Evolutionary conservation across 2,797 vertebrate genomes (phyloP).

Genomic region (Rhinichthys osculus): DNA sequence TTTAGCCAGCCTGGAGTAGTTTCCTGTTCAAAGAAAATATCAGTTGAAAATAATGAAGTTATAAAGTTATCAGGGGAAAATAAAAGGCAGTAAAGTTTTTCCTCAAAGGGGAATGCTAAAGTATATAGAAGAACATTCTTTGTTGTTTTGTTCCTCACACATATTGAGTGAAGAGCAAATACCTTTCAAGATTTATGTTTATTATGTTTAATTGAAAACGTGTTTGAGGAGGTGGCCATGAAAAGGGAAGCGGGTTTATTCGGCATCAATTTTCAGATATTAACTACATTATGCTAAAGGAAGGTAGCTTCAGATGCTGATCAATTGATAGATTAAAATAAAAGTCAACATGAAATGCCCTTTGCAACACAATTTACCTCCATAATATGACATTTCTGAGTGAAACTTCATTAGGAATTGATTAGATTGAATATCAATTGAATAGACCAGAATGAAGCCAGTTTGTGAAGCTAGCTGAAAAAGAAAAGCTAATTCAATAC

Average conservation of each 20-base stretch:
- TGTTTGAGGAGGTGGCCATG: too few relatives aligned
- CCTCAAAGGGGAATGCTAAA: neutral
- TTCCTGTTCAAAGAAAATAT: neutral
- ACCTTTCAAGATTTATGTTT: neutral
- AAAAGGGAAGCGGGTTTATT: neutral
- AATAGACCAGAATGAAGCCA: neutral
- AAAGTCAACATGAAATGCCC: neutral
- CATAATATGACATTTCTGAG: neutral
- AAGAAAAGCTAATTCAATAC: neutral
- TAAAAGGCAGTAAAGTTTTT: neutral
- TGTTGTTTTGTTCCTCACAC: neutral
- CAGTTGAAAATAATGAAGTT: slow-evolving; percentile 7
- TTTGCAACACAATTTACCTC: neutral
- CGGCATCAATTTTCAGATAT: neutral
- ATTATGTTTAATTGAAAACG: too few relatives aligned
- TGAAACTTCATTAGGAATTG: neutral
- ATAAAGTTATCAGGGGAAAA: neutral
- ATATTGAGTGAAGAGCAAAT: too few relatives aligned
- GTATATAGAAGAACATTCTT: neutral
- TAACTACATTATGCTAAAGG: neutral
- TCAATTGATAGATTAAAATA: neutral
- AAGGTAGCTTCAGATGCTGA: neutral
- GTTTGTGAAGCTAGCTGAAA: neutral
- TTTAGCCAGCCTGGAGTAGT: neutral
- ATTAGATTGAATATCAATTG: neutral